Evolutionary conservation across 2,888 invertebrate genomes (phyloP), one percentile per base, ranked within the genome.

Genomic region (Sceliomorpha sp.): DNA sequence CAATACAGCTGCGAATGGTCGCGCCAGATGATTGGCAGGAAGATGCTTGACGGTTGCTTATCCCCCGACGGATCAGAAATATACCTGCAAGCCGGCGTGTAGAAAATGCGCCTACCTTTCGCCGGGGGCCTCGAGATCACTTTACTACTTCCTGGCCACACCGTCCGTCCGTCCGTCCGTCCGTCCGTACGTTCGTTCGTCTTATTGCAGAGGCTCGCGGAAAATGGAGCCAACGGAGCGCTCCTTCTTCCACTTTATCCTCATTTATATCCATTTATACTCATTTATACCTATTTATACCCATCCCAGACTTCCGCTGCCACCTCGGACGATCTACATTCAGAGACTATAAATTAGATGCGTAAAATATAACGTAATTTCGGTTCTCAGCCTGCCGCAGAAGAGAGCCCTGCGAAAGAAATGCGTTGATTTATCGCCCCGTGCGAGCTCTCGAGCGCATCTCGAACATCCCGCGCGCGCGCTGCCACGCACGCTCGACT

Each of bases 341-440:
- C 77, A 81, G 77, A 78, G 74, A 73, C 80, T 63, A 82, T 82
- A 81, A 81, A 82, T 81, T 81, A 81, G 69, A 73, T 72, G 69
- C 60, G 60, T n/a, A n/a, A 73, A 79, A 68, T 75, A 75, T 20
- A 20, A 71, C 70, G 78, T 80, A 79, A 81, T 81, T 80, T 79
- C 56, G 77, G 76, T 80, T 81, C 80, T 74, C 77, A 74, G 78
- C 76, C 76, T 73, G 76, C 77, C 73, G 36, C 36, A 27, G n/a
- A n/a, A n/a, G n/a, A n/a, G n/a, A n/a, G n/a, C n/a, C n/a, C n/a
- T n/a, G 27, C 62, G 69, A 67, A 64, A 70, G 69, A 77, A 64
- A 70, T 69, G 72, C 75, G 70, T 76, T 80, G 80, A 81, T 81
- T 81, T 81, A 80, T 81, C 73, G 77, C 74, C 69, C 69, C 70